Evolutionary conservation across 1,140 invertebrate genomes (phyloP).

Genomic region (Lordiphosa stackelbergi): DNA sequence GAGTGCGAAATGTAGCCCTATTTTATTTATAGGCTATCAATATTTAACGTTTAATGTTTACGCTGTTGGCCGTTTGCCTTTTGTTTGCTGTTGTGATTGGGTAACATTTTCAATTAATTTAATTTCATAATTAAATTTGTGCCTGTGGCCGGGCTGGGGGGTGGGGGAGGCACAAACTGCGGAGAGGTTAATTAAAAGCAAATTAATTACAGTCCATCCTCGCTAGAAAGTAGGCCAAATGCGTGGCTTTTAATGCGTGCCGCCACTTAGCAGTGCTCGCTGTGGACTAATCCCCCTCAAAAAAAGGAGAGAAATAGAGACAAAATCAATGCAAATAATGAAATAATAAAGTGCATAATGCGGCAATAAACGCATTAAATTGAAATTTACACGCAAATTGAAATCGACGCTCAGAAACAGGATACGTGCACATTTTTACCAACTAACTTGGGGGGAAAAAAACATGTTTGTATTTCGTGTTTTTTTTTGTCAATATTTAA

Average conservation of each 20-base stretch:
- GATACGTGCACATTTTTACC: not conserved
- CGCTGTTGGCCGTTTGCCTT: constrained; percentile 18
- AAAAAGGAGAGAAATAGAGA: constrained; percentile 1
- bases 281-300: not conserved
- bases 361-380: constrained; percentile 38
- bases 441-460: not conserved
- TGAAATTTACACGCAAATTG: constrained; percentile 35
- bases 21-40: constrained; percentile 62
- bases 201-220: constrained; percentile 25
- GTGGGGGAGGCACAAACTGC: constrained; percentile 14
- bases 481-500: not conserved
- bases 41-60: constrained; percentile 57
- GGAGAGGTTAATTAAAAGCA: constrained; percentile 39
- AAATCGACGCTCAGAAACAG: constrained; percentile 25
- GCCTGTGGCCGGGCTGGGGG: constrained; percentile 3
- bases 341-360: constrained; percentile 43
- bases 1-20: constrained; percentile 11
- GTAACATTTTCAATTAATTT: constrained; percentile 55
- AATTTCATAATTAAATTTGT: constrained; percentile 60
- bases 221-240: constrained; percentile 13
- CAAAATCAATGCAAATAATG: constrained; percentile 22
- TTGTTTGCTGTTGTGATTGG: constrained; percentile 26
- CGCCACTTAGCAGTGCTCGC: too few species aligned
- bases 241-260: too few species aligned
- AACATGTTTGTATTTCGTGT: not conserved